phyloP scores from a whole-genome alignment of 1,140 invertebrate species.

The Pachyrhynchus sulphureomaculatus region DNA sequence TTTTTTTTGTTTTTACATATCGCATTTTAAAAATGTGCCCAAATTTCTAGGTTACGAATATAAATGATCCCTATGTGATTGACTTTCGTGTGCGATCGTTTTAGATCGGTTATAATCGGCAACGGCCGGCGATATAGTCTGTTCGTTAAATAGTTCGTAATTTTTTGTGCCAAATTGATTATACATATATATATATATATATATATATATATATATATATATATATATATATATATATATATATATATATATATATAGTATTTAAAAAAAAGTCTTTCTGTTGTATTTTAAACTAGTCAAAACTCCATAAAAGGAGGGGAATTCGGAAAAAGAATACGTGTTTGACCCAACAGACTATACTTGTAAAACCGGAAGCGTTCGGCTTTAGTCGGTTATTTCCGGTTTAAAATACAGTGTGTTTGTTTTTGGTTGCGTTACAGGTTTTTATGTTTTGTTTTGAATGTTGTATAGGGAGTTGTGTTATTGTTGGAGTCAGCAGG shows the following conservation, averaged over 20 bases:
- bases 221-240: too few species aligned
- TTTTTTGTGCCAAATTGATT: too few species aligned
- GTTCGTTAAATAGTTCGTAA: too few species aligned
- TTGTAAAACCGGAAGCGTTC: background rate
- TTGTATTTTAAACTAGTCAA: too few species aligned
- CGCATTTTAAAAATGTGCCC: conserved; percentile 28
- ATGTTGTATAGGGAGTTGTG: background rate
- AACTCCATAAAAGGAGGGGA: too few species aligned
- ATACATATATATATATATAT: too few species aligned
- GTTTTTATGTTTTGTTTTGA: background rate
- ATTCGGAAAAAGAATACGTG: too few species aligned
- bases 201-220: too few species aligned
- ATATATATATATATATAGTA: too few species aligned
- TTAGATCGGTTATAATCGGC: conserved; percentile 16
- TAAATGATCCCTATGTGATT: conserved; percentile 24
- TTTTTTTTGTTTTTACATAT: conserved; percentile 4
- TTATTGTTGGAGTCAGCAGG: too few species aligned
- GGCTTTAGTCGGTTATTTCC: conserved; percentile 6
- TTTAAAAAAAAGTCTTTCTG: too few species aligned
- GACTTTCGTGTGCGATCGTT: conserved; percentile 10
- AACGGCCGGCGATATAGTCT: background rate
- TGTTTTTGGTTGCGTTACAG: conserved; percentile 6
- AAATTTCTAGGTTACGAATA: conserved; percentile 6
- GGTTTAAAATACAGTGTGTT: conserved; percentile 1
- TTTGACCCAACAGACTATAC: background rate